phyloP scores from a whole-genome alignment of 1,140 invertebrate genomes.

The Gyrodactylus salaris region DNA sequence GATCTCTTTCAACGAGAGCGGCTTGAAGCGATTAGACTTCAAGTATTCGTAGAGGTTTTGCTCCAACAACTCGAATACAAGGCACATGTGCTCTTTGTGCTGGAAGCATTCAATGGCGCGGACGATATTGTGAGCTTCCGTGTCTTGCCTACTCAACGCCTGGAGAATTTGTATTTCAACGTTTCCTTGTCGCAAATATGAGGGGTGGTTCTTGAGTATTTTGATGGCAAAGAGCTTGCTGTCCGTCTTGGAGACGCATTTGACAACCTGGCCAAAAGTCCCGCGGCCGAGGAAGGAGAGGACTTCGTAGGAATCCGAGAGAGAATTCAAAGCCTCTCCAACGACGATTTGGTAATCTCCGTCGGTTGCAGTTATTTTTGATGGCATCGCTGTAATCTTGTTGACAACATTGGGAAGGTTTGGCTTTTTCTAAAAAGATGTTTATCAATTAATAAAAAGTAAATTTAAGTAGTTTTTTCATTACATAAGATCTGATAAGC shows the following conservation, averaged over 20 bases:
- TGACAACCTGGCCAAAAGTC: constrained; percentile 7
- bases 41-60: constrained; percentile 8
- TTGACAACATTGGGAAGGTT: not conserved
- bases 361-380: not conserved
- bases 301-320: constrained; percentile 3
- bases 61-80: constrained; percentile 7
- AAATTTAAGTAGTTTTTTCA: no score
- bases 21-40: constrained; percentile 4
- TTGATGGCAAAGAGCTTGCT: constrained; percentile 7
- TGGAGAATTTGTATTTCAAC: constrained; percentile 8
- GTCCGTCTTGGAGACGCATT: not conserved
- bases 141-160: not conserved
- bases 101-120: constrained; percentile 6
- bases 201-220: constrained; percentile 8
- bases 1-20: constrained; percentile 4
- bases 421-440: no score
- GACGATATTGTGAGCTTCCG: constrained; percentile 7
- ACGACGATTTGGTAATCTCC: constrained; percentile 8
- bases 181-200: constrained; percentile 6
- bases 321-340: constrained; percentile 3
- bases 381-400: not conserved
- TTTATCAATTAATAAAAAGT: no score
- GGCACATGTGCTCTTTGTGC: constrained; percentile 7
- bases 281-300: constrained; percentile 4
- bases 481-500: no score